These are phyloP conservation scores for Trichechus manatus DNA, from an alignment of 2,113 vertebrate genomes.

Conservation along the genomic window DNA sequence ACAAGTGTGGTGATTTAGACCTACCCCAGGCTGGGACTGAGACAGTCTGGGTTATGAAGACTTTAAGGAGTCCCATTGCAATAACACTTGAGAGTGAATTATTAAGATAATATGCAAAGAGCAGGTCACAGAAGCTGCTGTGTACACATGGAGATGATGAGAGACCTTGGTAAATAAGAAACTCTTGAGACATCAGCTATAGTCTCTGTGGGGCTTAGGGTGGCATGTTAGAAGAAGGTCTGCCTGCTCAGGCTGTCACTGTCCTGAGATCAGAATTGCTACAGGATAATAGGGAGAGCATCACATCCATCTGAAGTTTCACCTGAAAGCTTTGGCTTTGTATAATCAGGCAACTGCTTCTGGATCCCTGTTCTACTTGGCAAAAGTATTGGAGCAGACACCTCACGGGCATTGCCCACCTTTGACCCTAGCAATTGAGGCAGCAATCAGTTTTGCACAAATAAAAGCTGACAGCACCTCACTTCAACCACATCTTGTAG, in stretches of 20 bases:
- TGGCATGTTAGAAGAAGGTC: not conserved
- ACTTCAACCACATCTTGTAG: not conserved
- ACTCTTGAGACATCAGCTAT: not conserved
- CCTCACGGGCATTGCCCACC: not conserved
- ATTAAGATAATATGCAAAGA: conserved; percentile 40
- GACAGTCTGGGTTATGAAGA: not conserved
- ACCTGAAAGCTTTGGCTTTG: not conserved
- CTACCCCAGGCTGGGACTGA: not conserved
- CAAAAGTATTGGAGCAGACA: not conserved
- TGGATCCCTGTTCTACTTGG: conserved; percentile 15
- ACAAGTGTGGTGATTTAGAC: not conserved
- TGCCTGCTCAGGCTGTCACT: not conserved
- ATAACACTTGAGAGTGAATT: conserved; percentile 14
- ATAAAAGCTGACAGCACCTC: not conserved
- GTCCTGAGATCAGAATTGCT: not conserved
- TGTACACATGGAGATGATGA: conserved; percentile 16
- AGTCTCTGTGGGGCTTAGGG: not conserved
- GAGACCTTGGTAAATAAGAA: conserved; percentile 7
- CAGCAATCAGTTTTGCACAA: not conserved
- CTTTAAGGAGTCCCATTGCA: not conserved
- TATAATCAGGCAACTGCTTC: not conserved
- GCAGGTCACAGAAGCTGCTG: not conserved
- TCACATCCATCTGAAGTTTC: not conserved
- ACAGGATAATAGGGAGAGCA: not conserved
- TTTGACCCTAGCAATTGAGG: not conserved